Evolutionary conservation across 2,797 vertebrate species (phyloP).

Genomic region (Eidolon dupreanum): DNA sequence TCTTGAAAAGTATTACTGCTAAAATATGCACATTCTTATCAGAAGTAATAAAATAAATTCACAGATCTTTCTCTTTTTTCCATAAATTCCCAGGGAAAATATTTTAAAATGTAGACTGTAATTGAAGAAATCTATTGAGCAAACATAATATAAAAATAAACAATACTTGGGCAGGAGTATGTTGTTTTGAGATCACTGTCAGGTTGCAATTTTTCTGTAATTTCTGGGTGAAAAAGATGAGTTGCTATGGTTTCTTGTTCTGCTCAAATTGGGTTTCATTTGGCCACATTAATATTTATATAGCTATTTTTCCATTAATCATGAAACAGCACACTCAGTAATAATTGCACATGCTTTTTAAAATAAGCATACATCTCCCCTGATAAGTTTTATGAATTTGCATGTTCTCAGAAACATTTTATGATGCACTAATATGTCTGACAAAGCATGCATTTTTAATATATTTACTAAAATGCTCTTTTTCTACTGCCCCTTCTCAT

Average conservation of each 20-base stretch:
- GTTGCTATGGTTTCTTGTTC: slow-evolving; percentile 16
- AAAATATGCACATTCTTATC: slow-evolving; percentile 23
- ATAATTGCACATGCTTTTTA: neutral
- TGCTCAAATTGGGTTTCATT: slow-evolving; percentile 53
- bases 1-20: slow-evolving; percentile 21
- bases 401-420: slow-evolving; percentile 28
- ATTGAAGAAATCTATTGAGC: slow-evolving; percentile 39
- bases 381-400: slow-evolving; percentile 53
- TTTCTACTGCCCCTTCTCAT: neutral
- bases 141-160: slow-evolving; percentile 29
- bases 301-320: slow-evolving; percentile 36
- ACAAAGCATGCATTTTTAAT: slow-evolving; percentile 26
- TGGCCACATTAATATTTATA: slow-evolving; percentile 48
- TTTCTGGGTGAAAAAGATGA: slow-evolving; percentile 11
- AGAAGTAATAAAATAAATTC: slow-evolving; percentile 37
- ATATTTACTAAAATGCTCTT: slow-evolving; percentile 39
- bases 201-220: slow-evolving; percentile 36
- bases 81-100: neutral
- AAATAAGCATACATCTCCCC: slow-evolving; percentile 7
- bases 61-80: neutral
- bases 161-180: neutral
- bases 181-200: slow-evolving; percentile 9
- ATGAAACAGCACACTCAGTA: neutral
- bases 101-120: slow-evolving; percentile 34
- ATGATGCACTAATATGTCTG: slow-evolving; percentile 9